These are phyloP conservation scores for Drosophila leonis DNA, from an alignment of 2,888 invertebrate species.

Conservation along the genomic window DNA sequence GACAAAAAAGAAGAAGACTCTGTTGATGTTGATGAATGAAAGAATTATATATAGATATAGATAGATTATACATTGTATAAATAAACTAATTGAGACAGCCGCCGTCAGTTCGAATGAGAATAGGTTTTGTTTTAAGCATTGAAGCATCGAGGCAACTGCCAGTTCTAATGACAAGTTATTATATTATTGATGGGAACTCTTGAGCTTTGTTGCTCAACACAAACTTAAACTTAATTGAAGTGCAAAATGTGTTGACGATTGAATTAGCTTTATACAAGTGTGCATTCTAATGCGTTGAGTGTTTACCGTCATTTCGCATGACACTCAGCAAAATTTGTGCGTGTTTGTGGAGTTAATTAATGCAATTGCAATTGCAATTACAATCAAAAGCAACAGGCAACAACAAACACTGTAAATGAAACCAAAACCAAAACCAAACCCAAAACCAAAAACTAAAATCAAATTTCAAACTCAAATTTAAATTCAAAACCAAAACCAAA, in stretches of 20 bases:
- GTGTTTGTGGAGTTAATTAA: constrained; percentile 31
- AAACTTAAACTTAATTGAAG: not conserved
- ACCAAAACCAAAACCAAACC: not conserved
- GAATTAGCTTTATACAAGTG: constrained; percentile 6
- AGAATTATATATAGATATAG: not conserved
- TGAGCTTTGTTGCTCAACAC: not conserved
- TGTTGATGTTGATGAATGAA: not conserved
- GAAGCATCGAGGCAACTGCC: not conserved
- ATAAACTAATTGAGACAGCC: not conserved
- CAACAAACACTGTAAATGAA: not conserved
- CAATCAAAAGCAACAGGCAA: not conserved
- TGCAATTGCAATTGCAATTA: constrained; percentile 20
- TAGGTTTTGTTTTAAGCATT: not conserved
- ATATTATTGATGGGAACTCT: constrained; percentile 1
- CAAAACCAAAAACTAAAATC: constrained; percentile 7
- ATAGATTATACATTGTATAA: no score
- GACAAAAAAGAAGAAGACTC: not conserved
- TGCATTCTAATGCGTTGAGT: constrained; percentile 1
- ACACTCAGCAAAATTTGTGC: not conserved
- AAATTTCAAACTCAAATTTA: constrained; percentile 7
- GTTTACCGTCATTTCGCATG: not conserved
- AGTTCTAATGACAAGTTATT: constrained; percentile 3
- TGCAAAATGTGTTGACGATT: constrained; percentile 2
- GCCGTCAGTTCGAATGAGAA: not conserved
- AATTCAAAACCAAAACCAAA: constrained; percentile 17